Evolutionary conservation across 1,140 invertebrate genomes (phyloP).

Genomic region (Mamestra configurata): DNA sequence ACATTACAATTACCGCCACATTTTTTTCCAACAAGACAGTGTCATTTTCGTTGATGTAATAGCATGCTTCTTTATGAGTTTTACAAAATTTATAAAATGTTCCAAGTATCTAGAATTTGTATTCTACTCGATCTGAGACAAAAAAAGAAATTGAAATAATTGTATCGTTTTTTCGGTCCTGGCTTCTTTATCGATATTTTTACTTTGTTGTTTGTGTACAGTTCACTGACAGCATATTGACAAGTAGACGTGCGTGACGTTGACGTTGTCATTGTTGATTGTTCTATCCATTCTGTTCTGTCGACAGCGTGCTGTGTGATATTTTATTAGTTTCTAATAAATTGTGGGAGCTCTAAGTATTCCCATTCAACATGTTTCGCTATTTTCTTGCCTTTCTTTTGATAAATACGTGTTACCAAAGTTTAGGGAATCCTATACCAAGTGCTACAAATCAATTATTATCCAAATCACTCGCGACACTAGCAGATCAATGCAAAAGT

Average conservation of each 20-base stretch:
- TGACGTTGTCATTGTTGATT: slow-evolving; percentile 35
- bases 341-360: background rate
- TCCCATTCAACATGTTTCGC: slow-evolving; percentile 66
- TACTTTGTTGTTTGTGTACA: no score
- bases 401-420: slow-evolving; percentile 68
- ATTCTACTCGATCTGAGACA: no score
- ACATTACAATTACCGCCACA: no score
- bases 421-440: slow-evolving; percentile 65
- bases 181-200: background rate
- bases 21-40: no score
- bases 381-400: slow-evolving; percentile 68
- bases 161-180: no score
- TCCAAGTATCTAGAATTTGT: no score
- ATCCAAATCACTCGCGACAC: slow-evolving; percentile 59
- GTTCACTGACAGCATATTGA: no score
- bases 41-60: no score
- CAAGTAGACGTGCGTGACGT: background rate
- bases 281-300: slow-evolving; percentile 5
- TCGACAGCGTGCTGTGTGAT: slow-evolving; percentile 26
- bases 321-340: background rate
- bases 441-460: slow-evolving; percentile 49
- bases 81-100: no score
- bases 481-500: slow-evolving; percentile 72
- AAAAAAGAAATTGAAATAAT: no score
- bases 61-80: no score